Evolutionary conservation across 1,140 invertebrate genomes (phyloP), one percentile per base, ranked within the genome.

Genomic region (Hypothenemus hampei): DNA sequence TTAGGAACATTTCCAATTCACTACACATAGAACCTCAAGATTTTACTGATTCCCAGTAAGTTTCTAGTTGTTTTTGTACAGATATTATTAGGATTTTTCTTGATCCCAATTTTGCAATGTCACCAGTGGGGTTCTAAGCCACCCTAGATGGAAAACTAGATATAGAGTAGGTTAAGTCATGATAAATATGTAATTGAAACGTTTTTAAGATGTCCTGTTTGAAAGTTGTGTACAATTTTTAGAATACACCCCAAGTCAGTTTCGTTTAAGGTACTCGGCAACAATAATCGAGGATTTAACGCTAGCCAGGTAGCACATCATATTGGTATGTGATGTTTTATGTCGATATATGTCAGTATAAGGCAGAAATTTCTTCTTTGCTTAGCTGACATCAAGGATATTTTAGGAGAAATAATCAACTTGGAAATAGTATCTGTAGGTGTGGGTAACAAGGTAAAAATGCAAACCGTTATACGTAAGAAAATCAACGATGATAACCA

Each of bases 251-350:
- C 76, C 18, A 81, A 84, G 48, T 84, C 90, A 74, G 84, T 94
- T 3, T 85, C 85, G 4, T 94, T 94, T 70, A 87, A 84, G 79
- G 88, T 93, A 8, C 76, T 79, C 49, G 79, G 79, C 51, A 90
- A 89, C 71, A 76, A 56, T 33, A 56, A 68, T 48, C 81, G 79
- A 66, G 79, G 78, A 13, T 76, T 83, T 37, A 84, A 85, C 63
- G 83, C 88, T 11, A 78, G 77, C n/a, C 80, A 85, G 62, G 81
- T 93, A 6, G 85, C 83, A 3, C 75, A 73, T 35, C 77, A 73
- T 64, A 85, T 92, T 24, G 47, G 35, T 37, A 49, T 20, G n/a
- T 39, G 35, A 37, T 16, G 5, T 16, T 15, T n/a, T 3, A 1
- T 29, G 26, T 29, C 26, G 1, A 29, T 29, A n/a, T 29, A 29